phyloP scores from a whole-genome alignment of 1,140 invertebrate genomes.

The Leptinotarsa lineolata region DNA sequence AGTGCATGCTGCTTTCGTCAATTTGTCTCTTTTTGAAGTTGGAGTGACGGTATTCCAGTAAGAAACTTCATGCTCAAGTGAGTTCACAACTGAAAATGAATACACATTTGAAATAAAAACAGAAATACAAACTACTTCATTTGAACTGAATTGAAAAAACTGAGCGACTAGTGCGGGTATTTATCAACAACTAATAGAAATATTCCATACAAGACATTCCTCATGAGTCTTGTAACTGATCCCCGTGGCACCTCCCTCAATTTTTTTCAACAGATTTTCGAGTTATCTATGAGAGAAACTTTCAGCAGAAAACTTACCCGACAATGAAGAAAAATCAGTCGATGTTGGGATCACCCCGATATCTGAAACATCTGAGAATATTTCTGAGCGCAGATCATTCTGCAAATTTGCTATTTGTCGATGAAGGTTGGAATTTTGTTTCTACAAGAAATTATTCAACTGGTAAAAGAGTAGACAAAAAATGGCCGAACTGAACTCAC shows the following conservation, averaged over 20 bases:
- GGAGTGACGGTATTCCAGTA: constrained; percentile 44
- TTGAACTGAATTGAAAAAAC: neutral
- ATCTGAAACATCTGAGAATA: constrained; percentile 26
- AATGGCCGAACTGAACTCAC: constrained; percentile 22
- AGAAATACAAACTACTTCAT: neutral
- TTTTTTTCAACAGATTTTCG: too few species aligned
- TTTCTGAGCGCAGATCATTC: constrained; percentile 41
- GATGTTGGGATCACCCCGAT: constrained; percentile 1
- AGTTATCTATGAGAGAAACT: too few species aligned
- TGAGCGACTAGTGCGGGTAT: too few species aligned
- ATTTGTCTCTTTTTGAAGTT: constrained; percentile 36
- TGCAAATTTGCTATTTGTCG: constrained; percentile 45
- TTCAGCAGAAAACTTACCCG: constrained; percentile 9
- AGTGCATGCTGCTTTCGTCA: constrained; percentile 33
- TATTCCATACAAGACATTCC: too few species aligned
- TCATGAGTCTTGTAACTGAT: too few species aligned
- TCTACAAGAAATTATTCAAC: constrained; percentile 17
- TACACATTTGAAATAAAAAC: neutral
- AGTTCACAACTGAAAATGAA: constrained; percentile 35
- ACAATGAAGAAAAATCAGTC: constrained; percentile 30
- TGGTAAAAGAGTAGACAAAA: too few species aligned
- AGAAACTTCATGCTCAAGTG: constrained; percentile 47
- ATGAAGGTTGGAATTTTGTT: constrained; percentile 36
- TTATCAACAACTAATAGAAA: too few species aligned
- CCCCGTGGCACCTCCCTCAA: too few species aligned